Percentiles rank a stretch among this genome's conserved stretches.
Evolutionary conservation across 2,113 vertebrate genomes (phyloP).

Genomic region (Psophia crepitans): DNA sequence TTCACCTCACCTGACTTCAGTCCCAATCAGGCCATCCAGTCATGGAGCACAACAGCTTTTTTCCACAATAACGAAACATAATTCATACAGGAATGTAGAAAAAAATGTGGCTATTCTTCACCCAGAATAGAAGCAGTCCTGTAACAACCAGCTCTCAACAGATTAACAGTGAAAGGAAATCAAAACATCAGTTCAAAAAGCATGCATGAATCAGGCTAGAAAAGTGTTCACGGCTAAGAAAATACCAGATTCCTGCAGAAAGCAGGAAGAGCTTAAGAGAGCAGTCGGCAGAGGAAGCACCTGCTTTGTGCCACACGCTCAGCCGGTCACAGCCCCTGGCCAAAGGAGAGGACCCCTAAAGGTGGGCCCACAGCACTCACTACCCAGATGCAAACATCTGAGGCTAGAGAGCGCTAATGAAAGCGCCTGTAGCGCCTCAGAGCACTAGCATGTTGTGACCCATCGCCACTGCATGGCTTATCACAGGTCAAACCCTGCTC

Average conservation of each 20-base stretch:
- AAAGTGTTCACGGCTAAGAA: not conserved
- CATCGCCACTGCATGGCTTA: not conserved
- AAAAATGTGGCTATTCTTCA: not conserved
- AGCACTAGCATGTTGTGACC: not conserved
- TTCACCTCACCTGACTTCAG: not conserved
- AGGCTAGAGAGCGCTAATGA: not conserved
- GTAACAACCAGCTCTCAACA: not conserved
- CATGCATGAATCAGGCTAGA: not conserved
- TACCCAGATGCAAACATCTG: fast-evolving
- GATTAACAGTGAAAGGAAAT: not conserved
- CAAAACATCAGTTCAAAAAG: not conserved
- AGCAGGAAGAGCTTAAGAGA: not conserved
- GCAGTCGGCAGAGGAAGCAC: not conserved
- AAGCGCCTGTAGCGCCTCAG: not conserved
- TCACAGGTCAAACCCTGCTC: not conserved
- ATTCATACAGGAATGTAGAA: not conserved
- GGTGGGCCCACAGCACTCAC: not conserved
- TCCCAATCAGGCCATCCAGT: fast-evolving
- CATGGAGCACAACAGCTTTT: not conserved
- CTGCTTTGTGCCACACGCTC: not conserved
- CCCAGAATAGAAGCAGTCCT: not conserved
- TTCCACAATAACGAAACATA: not conserved
- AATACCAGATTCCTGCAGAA: not conserved
- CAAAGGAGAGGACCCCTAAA: not conserved
- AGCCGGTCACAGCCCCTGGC: not conserved